These are phyloP conservation scores for Zophobas morio DNA, from an alignment of 1,140 invertebrate genomes.

Conservation along the genomic window DNA sequence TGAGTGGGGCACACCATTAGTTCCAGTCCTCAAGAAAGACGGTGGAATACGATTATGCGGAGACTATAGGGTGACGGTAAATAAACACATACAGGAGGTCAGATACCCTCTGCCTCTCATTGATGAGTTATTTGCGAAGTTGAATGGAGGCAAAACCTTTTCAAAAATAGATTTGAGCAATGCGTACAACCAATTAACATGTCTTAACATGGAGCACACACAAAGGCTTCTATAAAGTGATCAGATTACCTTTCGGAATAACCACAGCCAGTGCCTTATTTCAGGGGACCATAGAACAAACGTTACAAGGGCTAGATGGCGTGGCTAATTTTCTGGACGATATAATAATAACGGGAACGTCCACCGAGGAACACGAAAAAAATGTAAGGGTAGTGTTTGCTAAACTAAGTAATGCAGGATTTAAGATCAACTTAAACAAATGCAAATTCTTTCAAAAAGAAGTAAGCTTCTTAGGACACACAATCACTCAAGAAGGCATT, in stretches of 20 bases:
- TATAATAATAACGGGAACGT: slow-evolving; percentile 61
- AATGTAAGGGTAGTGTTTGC: slow-evolving; percentile 24
- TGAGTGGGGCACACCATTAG: slow-evolving; percentile 68
- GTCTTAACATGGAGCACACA: slow-evolving; percentile 55
- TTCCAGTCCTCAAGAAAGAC: slow-evolving; percentile 67
- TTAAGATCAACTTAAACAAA: slow-evolving; percentile 58
- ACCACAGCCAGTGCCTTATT: slow-evolving; percentile 68
- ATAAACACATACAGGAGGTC: slow-evolving; percentile 54
- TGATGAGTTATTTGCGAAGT: slow-evolving; percentile 62
- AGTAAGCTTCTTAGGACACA: slow-evolving; percentile 62
- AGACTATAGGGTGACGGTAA: slow-evolving; percentile 60
- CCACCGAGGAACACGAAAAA: slow-evolving; percentile 54
- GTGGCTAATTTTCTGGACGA: slow-evolving; percentile 64
- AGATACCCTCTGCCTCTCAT: slow-evolving; percentile 59
- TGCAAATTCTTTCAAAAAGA: slow-evolving; percentile 57
- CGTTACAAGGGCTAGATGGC: slow-evolving; percentile 60
- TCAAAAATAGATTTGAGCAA: slow-evolving; percentile 66
- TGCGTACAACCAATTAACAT: slow-evolving; percentile 65
- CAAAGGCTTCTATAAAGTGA: slow-evolving; percentile 62
- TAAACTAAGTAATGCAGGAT: slow-evolving; percentile 57
- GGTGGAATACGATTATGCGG: slow-evolving; percentile 62
- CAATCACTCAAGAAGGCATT: slow-evolving; percentile 62
- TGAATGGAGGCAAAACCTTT: slow-evolving; percentile 61
- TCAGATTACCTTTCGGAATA: slow-evolving; percentile 69
- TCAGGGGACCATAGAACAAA: slow-evolving; percentile 63